Evolutionary conservation across 2,113 vertebrate species (phyloP).

Genomic region (Melierax canorus): DNA sequence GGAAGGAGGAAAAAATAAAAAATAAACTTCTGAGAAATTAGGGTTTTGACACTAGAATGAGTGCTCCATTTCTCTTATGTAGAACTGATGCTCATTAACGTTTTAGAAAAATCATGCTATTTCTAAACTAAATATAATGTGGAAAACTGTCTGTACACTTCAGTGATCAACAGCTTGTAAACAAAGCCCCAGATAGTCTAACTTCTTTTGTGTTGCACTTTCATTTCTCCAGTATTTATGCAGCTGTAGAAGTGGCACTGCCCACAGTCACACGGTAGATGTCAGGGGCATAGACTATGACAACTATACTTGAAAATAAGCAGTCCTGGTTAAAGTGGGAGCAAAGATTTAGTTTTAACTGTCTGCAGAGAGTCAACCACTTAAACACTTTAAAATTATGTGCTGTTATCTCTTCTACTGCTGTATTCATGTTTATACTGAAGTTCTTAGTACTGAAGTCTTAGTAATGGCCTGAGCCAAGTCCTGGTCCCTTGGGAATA

Average conservation of each 20-base stretch:
- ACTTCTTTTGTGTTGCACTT: background rate
- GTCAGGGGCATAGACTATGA: background rate
- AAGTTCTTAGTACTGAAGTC: background rate
- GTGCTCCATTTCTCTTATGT: background rate
- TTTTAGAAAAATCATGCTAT: background rate
- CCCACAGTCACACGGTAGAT: background rate
- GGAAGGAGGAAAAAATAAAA: background rate
- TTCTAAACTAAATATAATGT: background rate
- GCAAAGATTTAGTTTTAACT: background rate
- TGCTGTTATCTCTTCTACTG: background rate
- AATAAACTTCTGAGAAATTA: background rate
- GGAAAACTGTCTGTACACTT: background rate
- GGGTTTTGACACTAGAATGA: background rate
- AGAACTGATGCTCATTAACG: background rate
- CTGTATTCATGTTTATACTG: background rate
- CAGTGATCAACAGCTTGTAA: background rate
- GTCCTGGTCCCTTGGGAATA: background rate
- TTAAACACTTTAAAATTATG: background rate
- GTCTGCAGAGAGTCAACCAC: background rate
- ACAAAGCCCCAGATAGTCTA: background rate
- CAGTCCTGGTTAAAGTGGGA: background rate
- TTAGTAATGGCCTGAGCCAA: background rate
- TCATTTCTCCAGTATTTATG: background rate
- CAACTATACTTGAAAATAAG: background rate
- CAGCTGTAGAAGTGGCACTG: background rate